These are phyloP conservation scores for Catharus ustulatus DNA, from an alignment of 2,797 vertebrate species.

Conservation along the genomic window DNA sequence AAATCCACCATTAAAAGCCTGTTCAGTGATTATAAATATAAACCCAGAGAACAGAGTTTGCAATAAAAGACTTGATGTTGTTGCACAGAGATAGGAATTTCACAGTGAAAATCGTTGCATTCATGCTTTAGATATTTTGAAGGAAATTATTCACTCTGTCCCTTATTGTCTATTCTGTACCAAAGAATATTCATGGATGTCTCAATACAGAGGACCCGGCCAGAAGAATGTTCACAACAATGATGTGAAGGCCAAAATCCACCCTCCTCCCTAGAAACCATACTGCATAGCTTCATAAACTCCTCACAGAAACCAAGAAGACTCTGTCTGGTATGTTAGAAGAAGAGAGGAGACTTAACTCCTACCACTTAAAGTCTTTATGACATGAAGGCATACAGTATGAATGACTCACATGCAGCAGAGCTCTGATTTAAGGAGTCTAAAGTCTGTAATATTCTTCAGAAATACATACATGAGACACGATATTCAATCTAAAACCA, in stretches of 20 bases:
- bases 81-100: not conserved
- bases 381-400: not conserved
- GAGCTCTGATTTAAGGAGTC: not conserved
- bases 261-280: fast-evolving
- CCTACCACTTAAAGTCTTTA: not conserved
- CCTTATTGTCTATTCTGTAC: not conserved
- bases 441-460: not conserved
- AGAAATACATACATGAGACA: not conserved
- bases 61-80: not conserved
- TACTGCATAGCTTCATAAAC: not conserved
- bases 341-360: not conserved
- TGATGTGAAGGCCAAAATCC: not conserved
- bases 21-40: not conserved
- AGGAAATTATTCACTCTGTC: not conserved
- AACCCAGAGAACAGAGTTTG: not conserved
- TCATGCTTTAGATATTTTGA: not conserved
- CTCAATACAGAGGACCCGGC: not conserved
- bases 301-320: not conserved
- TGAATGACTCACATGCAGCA: not conserved
- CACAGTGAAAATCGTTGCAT: not conserved
- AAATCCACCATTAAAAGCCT: not conserved
- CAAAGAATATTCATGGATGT: not conserved
- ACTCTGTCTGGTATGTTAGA: not conserved
- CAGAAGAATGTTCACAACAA: not conserved
- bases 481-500: not conserved